Evolutionary conservation across 2,888 invertebrate species (phyloP), one percentile per base, ranked within the genome.

Genomic region (Caenorhabditis plicata): DNA sequence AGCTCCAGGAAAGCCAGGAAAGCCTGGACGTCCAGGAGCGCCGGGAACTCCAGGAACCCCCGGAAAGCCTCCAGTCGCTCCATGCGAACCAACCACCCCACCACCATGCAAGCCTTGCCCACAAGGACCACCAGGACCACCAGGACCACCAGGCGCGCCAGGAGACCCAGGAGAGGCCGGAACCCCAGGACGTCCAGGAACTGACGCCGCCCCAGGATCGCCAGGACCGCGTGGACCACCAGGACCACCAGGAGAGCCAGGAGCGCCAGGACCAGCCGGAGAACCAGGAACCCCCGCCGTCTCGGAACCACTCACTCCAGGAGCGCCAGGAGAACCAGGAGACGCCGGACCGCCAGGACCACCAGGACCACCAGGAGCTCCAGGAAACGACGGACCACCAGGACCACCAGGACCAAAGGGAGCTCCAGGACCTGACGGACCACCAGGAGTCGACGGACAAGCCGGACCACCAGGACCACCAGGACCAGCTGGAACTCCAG

Each of bases 61-160:
- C 51, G 75, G 76, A 60, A 74, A 75, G 64, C 73, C 74, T 27
- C 74, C 76, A 48, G 60, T 58, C 41, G 75, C 76, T 42, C 78
- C 78, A 32, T 78, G 75, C 60, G 78, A 78, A 56, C 75, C 77
- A 40, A 71, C 74, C 56, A 78, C 78, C 38, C 78, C 78, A 50
- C 74, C 74, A 48, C 71, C 71, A 58, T 73, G 75, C 71, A 73
- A 72, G 58, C 77, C 75, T 35, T 77, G 75, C 73, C 74, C 74
- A 52, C 74, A 65, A 47, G 75, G 75, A 68, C 75, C 75, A 50
- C 71, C 65, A 13, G 55, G 53, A 57, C 54, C 56, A 63, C 63
- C 63, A 57, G 66, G 65, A 57, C 64, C 61, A 56, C 63, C 74
- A 48, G 74, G 71, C 60, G 62, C 68, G 4, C 68, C 58, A 58